Percentiles rank a stretch among this genome's conserved stretches.
These are phyloP conservation scores for Micronycteris hirsuta DNA, from an alignment of 2,113 vertebrate species.

Conservation along the genomic window DNA sequence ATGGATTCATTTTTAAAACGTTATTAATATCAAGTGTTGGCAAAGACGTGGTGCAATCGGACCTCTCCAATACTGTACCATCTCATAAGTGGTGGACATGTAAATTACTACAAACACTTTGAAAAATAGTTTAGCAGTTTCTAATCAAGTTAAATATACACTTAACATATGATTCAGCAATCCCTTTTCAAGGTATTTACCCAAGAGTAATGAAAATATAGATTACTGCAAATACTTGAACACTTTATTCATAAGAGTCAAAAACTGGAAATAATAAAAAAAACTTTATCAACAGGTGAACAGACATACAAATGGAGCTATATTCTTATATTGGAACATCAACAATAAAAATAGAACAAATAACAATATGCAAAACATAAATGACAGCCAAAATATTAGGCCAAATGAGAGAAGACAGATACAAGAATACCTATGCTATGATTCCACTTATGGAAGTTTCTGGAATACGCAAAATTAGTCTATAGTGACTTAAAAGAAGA, in stretches of 20 bases:
- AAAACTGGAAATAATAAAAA: neutral
- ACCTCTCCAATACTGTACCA: neutral
- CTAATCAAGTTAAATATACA: neutral
- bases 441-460: neutral
- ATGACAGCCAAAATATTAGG: neutral
- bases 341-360: neutral
- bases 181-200: neutral
- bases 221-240: too few relatives aligned
- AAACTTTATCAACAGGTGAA: neutral
- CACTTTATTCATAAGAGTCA: too few relatives aligned
- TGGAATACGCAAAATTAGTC: neutral
- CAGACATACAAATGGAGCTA: neutral
- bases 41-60: neutral
- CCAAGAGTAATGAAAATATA: too few relatives aligned
- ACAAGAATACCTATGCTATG: neutral
- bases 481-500: neutral
- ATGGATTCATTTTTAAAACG: neutral
- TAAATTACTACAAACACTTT: neutral
- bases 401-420: neutral
- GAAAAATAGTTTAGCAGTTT: neutral
- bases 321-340: neutral
- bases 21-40: neutral
- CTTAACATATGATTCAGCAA: neutral
- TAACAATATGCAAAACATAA: neutral
- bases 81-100: neutral